A percentile compares a stretch with the other conserved stretches of the same genome.
Evolutionary conservation across 1,140 invertebrate genomes (phyloP).

Genomic region (Orchestia grillus): DNA sequence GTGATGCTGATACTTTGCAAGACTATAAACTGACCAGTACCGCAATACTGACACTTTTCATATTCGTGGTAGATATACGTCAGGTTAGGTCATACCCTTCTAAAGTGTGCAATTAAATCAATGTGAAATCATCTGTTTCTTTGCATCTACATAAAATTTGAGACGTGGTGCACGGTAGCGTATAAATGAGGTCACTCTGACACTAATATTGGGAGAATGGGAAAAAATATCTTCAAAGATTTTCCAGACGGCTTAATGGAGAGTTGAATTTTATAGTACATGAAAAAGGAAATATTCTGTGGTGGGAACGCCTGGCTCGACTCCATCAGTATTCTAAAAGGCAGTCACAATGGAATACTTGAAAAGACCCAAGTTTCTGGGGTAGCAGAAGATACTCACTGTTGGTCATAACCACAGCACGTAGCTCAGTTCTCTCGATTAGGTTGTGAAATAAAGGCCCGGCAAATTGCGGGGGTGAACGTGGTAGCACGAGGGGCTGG

Average conservation of each 20-base stretch:
- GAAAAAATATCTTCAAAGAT: neutral
- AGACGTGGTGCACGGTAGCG: neutral
- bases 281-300: neutral
- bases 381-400: neutral
- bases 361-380: neutral
- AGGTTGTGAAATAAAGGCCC: neutral
- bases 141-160: neutral
- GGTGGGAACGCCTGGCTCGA: neutral
- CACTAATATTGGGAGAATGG: neutral
- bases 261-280: neutral
- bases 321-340: neutral
- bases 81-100: no score
- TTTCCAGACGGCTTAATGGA: neutral
- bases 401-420: neutral
- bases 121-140: no score
- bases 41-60: no score
- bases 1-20: no score
- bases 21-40: no score
- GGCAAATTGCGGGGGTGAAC: neutral
- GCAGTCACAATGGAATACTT: neutral
- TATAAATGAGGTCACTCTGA: neutral
- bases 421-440: neutral
- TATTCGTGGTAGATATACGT: no score
- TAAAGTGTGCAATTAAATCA: no score
- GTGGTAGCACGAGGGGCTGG: no score